phyloP scores from a whole-genome alignment of 2,797 vertebrate genomes.

The Orestias chungarensis region DNA sequence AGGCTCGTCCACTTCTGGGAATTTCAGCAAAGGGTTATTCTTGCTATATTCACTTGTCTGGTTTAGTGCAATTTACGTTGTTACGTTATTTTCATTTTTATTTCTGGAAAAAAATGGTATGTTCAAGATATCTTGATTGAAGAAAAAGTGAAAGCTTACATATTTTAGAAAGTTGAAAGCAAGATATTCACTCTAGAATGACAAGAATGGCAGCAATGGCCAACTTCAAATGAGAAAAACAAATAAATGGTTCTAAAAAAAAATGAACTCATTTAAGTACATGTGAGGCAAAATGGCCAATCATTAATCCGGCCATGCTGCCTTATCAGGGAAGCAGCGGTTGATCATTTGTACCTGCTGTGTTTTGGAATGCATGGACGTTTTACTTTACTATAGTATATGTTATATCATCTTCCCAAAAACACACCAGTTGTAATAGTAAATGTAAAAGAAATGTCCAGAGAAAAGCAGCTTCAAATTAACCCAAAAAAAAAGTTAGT shows the following conservation, averaged over 20 bases:
- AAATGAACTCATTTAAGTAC: neutral
- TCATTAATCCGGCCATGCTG: slow-evolving; percentile 48
- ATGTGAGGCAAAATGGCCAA: slow-evolving; percentile 24
- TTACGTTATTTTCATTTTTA: too few relatives aligned
- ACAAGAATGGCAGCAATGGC: neutral
- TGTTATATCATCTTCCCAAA: neutral
- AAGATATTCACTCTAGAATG: neutral
- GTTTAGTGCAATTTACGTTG: too few relatives aligned
- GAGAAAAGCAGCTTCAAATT: too few relatives aligned
- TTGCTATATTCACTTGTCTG: neutral
- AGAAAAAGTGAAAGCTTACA: neutral
- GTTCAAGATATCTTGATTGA: neutral
- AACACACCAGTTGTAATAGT: neutral
- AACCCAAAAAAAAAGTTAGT: too few relatives aligned
- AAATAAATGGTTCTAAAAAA: neutral
- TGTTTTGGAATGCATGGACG: neutral
- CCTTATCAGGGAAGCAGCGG: slow-evolving; percentile 6
- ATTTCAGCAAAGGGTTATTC: too few relatives aligned
- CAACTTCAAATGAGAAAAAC: neutral
- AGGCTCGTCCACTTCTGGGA: slow-evolving; percentile 83
- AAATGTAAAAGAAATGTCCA: neutral
- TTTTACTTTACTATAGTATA: neutral
- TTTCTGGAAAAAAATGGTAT: too few relatives aligned
- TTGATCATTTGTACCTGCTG: neutral
- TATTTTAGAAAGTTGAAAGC: neutral